Conservation (phyloP, 2,113 vertebrate genomes). For the Leucopternis melanops region DNA sequence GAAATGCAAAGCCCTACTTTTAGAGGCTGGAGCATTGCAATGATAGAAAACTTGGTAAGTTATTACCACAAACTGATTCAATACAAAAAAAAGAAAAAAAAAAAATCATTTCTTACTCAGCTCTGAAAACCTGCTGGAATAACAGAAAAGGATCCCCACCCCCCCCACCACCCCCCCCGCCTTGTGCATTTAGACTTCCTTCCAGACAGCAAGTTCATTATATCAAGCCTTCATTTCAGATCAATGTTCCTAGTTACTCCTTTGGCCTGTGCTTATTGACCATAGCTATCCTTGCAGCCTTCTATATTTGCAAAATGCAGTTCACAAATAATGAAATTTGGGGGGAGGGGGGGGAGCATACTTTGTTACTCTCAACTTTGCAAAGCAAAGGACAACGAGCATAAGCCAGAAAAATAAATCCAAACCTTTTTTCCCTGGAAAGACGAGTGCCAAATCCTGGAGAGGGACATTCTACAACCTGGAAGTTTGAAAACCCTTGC, state of each 20-base stretch:
- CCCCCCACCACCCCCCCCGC: too few species aligned
- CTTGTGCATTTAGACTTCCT: not conserved
- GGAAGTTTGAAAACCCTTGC: not conserved
- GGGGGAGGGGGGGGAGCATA: fast-evolving
- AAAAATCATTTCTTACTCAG: not conserved
- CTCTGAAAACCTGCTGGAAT: not conserved
- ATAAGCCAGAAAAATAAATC: not conserved
- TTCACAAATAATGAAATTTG: not conserved
- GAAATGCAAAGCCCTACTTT: not conserved
- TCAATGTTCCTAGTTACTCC: not conserved
- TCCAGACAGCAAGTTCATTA: not conserved
- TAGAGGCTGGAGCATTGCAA: not conserved
- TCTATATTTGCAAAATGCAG: not conserved
- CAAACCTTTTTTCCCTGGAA: not conserved
- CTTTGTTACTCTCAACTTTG: not conserved
- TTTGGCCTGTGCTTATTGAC: not conserved
- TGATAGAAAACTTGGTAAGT: not conserved
- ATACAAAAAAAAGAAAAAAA: too few species aligned
- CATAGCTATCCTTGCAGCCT: not conserved
- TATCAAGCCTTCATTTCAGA: not conserved
- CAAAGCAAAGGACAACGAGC: not conserved
- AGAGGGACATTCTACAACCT: not conserved
- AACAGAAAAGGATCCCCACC: not conserved
- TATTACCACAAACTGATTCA: not conserved
- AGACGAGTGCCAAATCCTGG: not conserved